A percentile compares a stretch with the other conserved stretches of the same genome.
These are phyloP conservation scores for Drosophila paucipuncta DNA, from an alignment of 2,888 invertebrate genomes.

Conservation along the genomic window DNA sequence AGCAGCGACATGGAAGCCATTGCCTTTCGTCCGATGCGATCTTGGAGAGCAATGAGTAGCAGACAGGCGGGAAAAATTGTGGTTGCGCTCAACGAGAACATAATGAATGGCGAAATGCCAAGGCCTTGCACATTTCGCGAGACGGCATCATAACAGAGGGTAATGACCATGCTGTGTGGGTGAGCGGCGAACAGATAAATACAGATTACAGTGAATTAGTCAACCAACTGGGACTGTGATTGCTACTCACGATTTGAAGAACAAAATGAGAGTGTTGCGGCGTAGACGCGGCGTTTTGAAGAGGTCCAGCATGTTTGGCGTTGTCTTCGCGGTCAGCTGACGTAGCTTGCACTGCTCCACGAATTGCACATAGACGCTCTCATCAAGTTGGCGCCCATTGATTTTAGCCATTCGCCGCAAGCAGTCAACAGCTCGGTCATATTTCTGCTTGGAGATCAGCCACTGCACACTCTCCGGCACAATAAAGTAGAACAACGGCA, in stretches of 20 bases:
- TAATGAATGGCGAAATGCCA: slow-evolving; percentile 87
- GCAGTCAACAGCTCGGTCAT: slow-evolving; percentile 86
- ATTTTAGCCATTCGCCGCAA: slow-evolving; percentile 86
- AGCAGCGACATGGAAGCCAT: slow-evolving; percentile 87
- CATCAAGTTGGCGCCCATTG: slow-evolving; percentile 85
- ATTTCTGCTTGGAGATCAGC: slow-evolving; percentile 87
- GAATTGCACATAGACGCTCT: slow-evolving; percentile 77
- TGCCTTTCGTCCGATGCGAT: slow-evolving; percentile 86
- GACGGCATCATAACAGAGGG: slow-evolving; percentile 87
- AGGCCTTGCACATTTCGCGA: slow-evolving; percentile 87
- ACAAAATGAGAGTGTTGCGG: slow-evolving; percentile 85
- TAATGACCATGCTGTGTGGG: slow-evolving; percentile 87
- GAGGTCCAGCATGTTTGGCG: slow-evolving; percentile 85
- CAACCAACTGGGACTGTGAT: not conserved
- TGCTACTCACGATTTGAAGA: slow-evolving; percentile 87
- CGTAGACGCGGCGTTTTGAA: slow-evolving; percentile 87
- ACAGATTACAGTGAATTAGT: slow-evolving; percentile 1
- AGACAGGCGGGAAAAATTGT: slow-evolving; percentile 87
- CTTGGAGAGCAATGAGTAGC: slow-evolving; percentile 84
- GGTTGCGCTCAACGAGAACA: slow-evolving; percentile 87
- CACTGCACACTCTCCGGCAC: slow-evolving; percentile 88
- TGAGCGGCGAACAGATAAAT: slow-evolving; percentile 10
- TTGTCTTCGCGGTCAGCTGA: slow-evolving; percentile 57
- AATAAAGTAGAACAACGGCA: slow-evolving; percentile 86
- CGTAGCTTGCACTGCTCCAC: slow-evolving; percentile 75